Evolutionary conservation across 2,888 invertebrate species (phyloP).

Genomic region (Acleris sparsana): DNA sequence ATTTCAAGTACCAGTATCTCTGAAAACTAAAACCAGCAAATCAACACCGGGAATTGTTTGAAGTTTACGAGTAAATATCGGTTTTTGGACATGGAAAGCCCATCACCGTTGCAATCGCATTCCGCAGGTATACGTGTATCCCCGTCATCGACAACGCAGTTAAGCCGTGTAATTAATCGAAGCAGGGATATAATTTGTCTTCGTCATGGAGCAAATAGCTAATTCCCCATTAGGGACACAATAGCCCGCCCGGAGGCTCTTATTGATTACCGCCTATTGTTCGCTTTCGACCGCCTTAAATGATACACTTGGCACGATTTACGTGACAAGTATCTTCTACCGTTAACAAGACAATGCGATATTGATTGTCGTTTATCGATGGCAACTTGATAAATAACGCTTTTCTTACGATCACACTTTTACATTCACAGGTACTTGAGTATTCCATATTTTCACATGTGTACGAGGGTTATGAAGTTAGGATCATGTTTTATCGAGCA

Average conservation of each 20-base stretch:
- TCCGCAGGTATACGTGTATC: conserved; percentile 36
- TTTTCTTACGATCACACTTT: neutral
- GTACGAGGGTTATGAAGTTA: too few relatives aligned
- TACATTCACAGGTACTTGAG: neutral
- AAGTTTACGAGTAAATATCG: conserved; percentile 4
- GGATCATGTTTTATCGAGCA: too few relatives aligned
- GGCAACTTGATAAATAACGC: conserved; percentile 11
- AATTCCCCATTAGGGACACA: conserved; percentile 81
- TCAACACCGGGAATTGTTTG: neutral
- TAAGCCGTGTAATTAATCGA: conserved; percentile 80
- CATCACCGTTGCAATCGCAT: conserved; percentile 19
- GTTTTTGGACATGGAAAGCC: conserved; percentile 19
- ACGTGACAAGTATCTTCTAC: conserved; percentile 35
- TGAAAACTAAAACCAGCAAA: neutral
- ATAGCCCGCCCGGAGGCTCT: conserved; percentile 69
- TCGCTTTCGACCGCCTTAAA: conserved; percentile 71
- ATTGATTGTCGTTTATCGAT: conserved; percentile 56
- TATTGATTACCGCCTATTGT: conserved; percentile 81
- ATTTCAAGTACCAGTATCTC: neutral
- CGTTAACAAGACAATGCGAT: conserved; percentile 48
- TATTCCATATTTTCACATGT: too few relatives aligned
- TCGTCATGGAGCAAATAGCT: conserved; percentile 81
- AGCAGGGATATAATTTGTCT: conserved; percentile 78
- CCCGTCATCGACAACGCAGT: conserved; percentile 67
- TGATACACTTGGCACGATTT: conserved; percentile 75